Evolutionary conservation across 2,113 vertebrate genomes (phyloP).

Genomic region (Otocyon megalotis): DNA sequence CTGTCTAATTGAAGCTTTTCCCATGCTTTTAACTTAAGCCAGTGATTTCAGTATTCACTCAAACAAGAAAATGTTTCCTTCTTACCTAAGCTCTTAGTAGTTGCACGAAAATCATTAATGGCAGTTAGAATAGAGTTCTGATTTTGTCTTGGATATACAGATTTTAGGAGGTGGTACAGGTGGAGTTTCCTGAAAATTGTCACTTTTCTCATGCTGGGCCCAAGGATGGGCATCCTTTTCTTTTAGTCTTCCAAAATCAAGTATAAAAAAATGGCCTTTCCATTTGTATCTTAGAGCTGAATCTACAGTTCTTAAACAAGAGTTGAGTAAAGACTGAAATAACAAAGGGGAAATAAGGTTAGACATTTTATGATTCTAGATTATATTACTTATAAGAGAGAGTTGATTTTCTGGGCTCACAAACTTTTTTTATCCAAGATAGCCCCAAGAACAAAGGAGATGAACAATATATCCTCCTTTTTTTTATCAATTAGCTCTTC

Average conservation of each 20-base stretch:
- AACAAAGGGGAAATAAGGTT: not conserved
- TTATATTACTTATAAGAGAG: not conserved
- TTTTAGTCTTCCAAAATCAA: constrained; percentile 40
- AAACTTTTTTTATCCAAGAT: not conserved
- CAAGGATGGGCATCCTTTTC: not conserved
- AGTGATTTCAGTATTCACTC: not conserved
- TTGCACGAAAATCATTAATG: not conserved
- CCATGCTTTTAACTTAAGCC: not conserved
- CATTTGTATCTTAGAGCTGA: not conserved
- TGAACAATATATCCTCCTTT: not conserved
- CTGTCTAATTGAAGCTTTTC: not conserved
- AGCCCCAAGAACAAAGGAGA: not conserved
- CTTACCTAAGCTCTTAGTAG: not conserved
- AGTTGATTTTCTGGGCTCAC: not conserved
- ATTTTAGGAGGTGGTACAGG: not conserved
- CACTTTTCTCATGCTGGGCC: not conserved
- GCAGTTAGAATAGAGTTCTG: not conserved
- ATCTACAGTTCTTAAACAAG: not conserved
- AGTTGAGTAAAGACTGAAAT: not conserved
- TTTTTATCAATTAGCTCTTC: not conserved
- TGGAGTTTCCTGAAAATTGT: not conserved
- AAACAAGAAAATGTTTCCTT: not conserved
- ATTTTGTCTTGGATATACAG: not conserved
- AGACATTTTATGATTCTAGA: not conserved
- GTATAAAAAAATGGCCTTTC: not conserved